Conservation (phyloP, 2,797 vertebrate genomes). For the Nasua narica region DNA sequence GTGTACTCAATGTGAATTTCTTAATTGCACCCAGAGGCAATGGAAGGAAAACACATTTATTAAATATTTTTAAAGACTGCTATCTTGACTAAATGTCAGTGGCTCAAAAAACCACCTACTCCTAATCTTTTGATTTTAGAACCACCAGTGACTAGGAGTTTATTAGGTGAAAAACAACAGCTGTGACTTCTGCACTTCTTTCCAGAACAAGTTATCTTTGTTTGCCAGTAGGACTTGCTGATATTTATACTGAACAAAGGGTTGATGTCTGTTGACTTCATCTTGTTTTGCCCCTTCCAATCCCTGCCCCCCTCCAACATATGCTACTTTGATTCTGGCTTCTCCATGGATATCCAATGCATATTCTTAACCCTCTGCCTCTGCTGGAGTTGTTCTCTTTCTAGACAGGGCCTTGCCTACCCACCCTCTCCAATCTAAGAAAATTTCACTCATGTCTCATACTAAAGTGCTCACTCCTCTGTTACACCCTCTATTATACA, state of each 20-base stretch:
- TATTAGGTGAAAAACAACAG: neutral
- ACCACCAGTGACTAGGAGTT: neutral
- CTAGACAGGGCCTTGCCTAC: neutral
- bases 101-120: neutral
- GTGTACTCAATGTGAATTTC: neutral
- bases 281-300: neutral
- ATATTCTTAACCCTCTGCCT: neutral
- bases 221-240: neutral
- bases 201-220: neutral
- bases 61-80: constrained; percentile 10
- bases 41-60: constrained; percentile 9
- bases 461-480: neutral
- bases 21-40: constrained; percentile 41
- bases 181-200: neutral
- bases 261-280: neutral
- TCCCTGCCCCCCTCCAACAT: neutral
- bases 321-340: neutral
- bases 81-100: neutral
- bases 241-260: neutral
- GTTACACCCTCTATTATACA: neutral
- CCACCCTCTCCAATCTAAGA: neutral
- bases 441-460: neutral
- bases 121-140: neutral
- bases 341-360: neutral
- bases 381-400: neutral